phyloP scores from a whole-genome alignment of 2,797 vertebrate genomes.

The Microcaecilia unicolor region DNA sequence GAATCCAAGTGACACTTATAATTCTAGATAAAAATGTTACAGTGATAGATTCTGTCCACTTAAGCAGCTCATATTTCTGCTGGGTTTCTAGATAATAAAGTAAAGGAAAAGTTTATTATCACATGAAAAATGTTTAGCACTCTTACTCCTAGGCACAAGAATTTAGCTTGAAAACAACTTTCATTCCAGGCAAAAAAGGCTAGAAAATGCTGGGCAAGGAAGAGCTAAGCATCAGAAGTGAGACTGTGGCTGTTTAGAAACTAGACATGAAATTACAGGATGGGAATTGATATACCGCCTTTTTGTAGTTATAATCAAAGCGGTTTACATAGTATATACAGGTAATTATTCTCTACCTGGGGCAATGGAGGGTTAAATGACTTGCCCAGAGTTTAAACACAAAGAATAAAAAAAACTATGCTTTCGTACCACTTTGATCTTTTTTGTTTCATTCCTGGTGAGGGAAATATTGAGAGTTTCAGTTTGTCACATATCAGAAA shows the following conservation, averaged over 20 bases:
- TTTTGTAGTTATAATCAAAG: no score
- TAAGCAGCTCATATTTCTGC: not conserved
- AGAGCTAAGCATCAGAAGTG: not conserved
- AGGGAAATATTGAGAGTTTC: not conserved
- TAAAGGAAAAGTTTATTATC: not conserved
- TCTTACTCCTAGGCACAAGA: not conserved
- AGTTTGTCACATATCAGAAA: not conserved
- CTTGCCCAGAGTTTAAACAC: no score
- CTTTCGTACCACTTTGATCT: not conserved
- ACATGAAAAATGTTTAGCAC: not conserved
- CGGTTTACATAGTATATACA: no score
- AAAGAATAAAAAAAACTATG: slow-evolving; percentile 1
- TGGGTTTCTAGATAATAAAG: not conserved
- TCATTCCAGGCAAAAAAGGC: not conserved
- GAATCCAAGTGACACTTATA: no score
- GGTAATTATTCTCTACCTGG: no score
- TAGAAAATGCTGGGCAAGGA: not conserved
- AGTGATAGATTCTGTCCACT: no score
- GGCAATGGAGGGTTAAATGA: no score
- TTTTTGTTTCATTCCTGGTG: slow-evolving; percentile 1
- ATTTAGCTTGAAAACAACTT: not conserved
- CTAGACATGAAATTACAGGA: slow-evolving; percentile 8
- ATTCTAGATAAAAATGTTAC: no score
- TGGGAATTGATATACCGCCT: no score
- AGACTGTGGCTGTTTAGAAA: slow-evolving; percentile 2